Conservation (phyloP, 37 sponge, comb jelly and placozoan species). For the Cladorhizidae sp. region DNA sequence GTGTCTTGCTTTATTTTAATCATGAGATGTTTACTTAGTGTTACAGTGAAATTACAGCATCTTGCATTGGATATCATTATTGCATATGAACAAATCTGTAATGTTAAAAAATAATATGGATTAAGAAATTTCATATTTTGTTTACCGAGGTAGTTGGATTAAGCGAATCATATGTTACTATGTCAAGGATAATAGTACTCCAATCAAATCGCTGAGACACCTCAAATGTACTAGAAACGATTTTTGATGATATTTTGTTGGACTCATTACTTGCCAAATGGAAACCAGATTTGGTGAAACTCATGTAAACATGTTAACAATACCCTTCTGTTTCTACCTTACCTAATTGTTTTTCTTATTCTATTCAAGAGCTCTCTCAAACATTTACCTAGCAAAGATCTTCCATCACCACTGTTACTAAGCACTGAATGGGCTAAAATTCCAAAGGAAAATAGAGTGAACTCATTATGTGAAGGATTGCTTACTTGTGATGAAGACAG, state of each 20-base stretch:
- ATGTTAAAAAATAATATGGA: neutral
- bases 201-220: neutral
- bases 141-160: too few species aligned
- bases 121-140: neutral
- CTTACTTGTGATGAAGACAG: too few species aligned
- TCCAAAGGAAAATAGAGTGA: too few species aligned
- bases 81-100: neutral
- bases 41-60: neutral
- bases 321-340: neutral
- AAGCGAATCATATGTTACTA: too few species aligned
- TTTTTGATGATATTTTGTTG: neutral
- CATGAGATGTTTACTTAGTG: neutral
- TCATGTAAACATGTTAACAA: neutral
- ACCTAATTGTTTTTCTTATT: neutral
- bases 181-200: neutral
- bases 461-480: too few species aligned
- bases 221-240: neutral
- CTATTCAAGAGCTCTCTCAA: too few species aligned
- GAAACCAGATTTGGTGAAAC: neutral
- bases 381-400: too few species aligned
- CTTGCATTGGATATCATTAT: neutral
- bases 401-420: too few species aligned
- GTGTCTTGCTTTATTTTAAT: neutral
- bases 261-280: too few species aligned
- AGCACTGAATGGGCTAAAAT: too few species aligned